Conservation (phyloP, 2,113 vertebrate genomes). For the Salminus brasiliensis region DNA sequence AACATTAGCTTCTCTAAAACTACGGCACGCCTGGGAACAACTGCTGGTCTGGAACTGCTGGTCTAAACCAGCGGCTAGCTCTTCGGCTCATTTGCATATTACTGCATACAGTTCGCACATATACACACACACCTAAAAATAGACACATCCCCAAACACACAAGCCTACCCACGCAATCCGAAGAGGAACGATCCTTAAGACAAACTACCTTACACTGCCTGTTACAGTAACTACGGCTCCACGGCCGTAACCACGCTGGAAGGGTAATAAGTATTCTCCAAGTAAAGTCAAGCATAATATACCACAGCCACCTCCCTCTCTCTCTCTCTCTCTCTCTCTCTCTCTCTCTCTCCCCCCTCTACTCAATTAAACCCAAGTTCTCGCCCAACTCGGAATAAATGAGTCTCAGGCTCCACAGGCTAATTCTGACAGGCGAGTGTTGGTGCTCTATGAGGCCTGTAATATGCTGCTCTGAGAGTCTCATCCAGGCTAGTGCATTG, state of each 20-base stretch:
- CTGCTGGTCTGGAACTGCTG: no score
- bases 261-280: conserved; percentile 28
- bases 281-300: conserved; percentile 22
- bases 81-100: no score
- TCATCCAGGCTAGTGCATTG: conserved; percentile 23
- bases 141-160: background rate
- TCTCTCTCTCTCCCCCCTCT: no score
- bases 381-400: conserved; percentile 30
- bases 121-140: background rate
- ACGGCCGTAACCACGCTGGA: conserved; percentile 1
- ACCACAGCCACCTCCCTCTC: background rate
- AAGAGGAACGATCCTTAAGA: background rate
- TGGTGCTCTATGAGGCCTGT: conserved; percentile 1
- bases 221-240: conserved; percentile 11
- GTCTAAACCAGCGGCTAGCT: no score
- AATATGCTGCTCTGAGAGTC: background rate
- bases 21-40: no score
- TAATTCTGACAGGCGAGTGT: conserved; percentile 21
- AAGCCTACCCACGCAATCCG: background rate
- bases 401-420: background rate
- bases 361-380: conserved; percentile 38
- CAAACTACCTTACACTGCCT: background rate
- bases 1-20: no score
- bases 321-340: background rate
- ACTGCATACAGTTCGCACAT: no score